Evolutionary conservation across 1,140 invertebrate genomes (phyloP), one percentile per base, ranked within the genome.

Genomic region (Drosophila bipectinata): DNA sequence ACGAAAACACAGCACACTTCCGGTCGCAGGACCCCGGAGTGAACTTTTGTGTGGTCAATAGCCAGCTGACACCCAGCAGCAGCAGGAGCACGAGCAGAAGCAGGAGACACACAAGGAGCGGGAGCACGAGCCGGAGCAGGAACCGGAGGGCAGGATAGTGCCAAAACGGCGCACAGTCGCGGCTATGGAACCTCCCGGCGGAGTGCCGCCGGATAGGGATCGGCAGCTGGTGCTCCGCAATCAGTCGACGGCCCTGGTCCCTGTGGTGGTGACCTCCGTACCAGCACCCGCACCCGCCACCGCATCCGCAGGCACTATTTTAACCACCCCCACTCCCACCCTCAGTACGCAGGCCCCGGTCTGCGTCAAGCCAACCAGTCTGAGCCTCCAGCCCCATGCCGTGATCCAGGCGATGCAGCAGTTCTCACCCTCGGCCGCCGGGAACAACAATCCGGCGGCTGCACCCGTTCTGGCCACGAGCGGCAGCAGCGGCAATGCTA

Each of bases 171-270:
- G 52, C 28, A 15, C 44, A 30, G n/a, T 24, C 41, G 73, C 73
- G 72, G 80, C 57, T 63, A 91, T 91, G 90, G 90, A 91, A 77
- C 90, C 90, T 44, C 67, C 80, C 63, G 79, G 90, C 54, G 79
- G 72, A 10, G 32, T 77, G 14, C 76, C 81, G 53, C 79, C 85
- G 47, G 82, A 91, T 47, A 80, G 66, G 73, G 81, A 90, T 61
- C 68, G 72, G 30, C 79, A 87, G 66, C 62, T 84, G 57, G 79
- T 82, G 52, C 51, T 73, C 1, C 58, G 69, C 3, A 79, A 72
- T 41, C 49, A 39, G 45, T 37, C 73, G 24, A 61, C 71, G 41
- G 59, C 63, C 12, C 52, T 76, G 0, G 62, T 67, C 1, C 73
- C 72, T 18, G 34, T 74, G 21, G 37, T 52, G 15, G 53, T 54